These are phyloP conservation scores for Bos indicus DNA, from an alignment of 2,113 vertebrate genomes.

Conservation along the genomic window DNA sequence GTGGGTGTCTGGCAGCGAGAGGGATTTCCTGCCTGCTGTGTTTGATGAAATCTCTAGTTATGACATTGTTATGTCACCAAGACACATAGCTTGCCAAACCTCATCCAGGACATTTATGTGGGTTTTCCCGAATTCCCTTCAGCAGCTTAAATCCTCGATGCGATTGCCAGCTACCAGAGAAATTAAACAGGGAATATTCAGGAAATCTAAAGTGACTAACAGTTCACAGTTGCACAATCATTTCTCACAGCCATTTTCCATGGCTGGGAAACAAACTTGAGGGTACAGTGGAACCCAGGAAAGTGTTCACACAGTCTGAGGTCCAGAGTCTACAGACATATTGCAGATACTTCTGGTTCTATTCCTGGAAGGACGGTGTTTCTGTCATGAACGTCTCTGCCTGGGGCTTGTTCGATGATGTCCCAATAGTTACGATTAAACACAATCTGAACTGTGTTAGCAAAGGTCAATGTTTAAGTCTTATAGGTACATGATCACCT, in stretches of 20 bases:
- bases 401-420: neutral
- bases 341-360: neutral
- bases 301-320: neutral
- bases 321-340: neutral
- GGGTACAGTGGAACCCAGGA: neutral
- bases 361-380: slow-evolving; percentile 46
- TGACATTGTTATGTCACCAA: slow-evolving; percentile 58
- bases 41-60: slow-evolving; percentile 53
- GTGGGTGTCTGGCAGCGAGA: slow-evolving; percentile 54
- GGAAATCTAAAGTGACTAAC: slow-evolving; percentile 70
- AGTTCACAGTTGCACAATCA: slow-evolving; percentile 38
- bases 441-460: neutral
- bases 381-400: neutral
- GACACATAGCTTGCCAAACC: slow-evolving; percentile 50
- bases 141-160: slow-evolving; percentile 53
- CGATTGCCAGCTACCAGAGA: slow-evolving; percentile 63
- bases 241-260: slow-evolving; percentile 57
- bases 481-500: neutral
- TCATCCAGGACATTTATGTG: slow-evolving; percentile 66
- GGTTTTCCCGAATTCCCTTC: slow-evolving; percentile 69
- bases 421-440: neutral
- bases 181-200: slow-evolving; percentile 53
- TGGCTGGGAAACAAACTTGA: slow-evolving; percentile 20
- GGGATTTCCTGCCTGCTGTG: slow-evolving; percentile 62
- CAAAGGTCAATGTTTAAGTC: neutral